Conservation (phyloP, 2,888 invertebrate genomes). For the Conops quadrifasciatus region DNA sequence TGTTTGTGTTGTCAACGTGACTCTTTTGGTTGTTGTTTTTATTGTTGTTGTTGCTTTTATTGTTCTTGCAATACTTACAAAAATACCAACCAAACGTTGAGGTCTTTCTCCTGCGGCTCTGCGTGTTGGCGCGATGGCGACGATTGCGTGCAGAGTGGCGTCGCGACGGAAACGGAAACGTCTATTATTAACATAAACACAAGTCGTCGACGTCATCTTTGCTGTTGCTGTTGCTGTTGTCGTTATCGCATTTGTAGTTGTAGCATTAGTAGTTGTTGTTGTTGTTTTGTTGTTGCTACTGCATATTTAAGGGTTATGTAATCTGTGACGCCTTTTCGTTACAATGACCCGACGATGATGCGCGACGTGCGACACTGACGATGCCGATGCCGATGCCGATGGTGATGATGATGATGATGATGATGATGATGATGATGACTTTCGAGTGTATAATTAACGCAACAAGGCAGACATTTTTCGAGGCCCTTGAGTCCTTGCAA, state of each 20-base stretch:
- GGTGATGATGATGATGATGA: not conserved
- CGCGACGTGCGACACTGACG: not conserved
- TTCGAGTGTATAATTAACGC: constrained; percentile 23
- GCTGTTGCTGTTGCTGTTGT: not conserved
- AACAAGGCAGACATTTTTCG: not conserved
- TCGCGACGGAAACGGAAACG: constrained; percentile 19
- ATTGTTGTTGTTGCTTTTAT: not conserved
- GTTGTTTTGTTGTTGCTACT: not conserved
- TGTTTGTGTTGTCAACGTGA: not conserved
- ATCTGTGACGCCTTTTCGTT: not conserved
- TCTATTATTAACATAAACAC: constrained; percentile 30
- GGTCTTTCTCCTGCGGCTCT: not conserved
- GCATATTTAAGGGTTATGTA: constrained; percentile 7
- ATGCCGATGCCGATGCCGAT: not conserved
- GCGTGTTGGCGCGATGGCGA: not conserved
- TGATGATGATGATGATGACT: not conserved
- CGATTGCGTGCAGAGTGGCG: not conserved
- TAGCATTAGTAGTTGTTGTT: too few species aligned
- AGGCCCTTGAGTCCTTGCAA: too few species aligned
- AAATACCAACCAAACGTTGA: constrained; percentile 17
- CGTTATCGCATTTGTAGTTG: too few species aligned
- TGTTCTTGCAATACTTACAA: constrained; percentile 23
- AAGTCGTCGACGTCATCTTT: constrained; percentile 7
- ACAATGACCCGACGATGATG: not conserved
- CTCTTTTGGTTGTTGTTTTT: not conserved